Base-by-base conservation (phyloP, 2,113 vertebrate genomes). In the Rhegmatorhina hoffmannsi region DNA sequence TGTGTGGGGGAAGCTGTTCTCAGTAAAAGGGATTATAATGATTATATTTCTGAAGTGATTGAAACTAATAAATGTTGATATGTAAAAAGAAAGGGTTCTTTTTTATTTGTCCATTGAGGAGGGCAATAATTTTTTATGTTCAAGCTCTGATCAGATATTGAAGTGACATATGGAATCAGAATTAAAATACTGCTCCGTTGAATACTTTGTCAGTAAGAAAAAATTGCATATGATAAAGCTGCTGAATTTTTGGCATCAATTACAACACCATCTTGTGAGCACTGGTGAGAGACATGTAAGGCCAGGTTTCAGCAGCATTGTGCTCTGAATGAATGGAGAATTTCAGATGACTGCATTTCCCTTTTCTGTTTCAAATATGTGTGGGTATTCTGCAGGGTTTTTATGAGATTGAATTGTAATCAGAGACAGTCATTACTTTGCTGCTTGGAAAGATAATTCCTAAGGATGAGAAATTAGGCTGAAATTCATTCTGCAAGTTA, bases 121-220 rank as follows among this genome's bases (percentile, higher is more conserved):
- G 12, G 58, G 83, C 95, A 95, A 59, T 91, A 77, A 96, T 96
- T 91, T 91, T 90, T 94, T 88, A 91, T 84, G 55, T 83, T 88
- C 52, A 75, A 90, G 64, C 90, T 95, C 91, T 97, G 96, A 97
- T 96, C 91, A 92, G 96, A 95, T 94, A 92, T 84, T 43, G 90
- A 95, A 96, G 96, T 76, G 97, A 94, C 97, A 95, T 96, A 95
- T 96, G 97, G 96, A 89, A 95, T 89, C 44, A 46, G 91, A 96
- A 95, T 90, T 95, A 96, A 97, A 97, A 94, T 96, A 87, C 75
- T 94, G 92, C 84, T 75, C 93, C 1, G 2, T 82, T 92, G 94
- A 96, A 95, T 94, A 92, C 78, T 96, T 92, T 95, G 88, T 96
- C 97, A 92, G 96, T 88, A 90, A 26, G 47, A 84, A 86, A 96